phyloP scores from a whole-genome alignment of 2,113 vertebrate genomes.

The Ia io region DNA sequence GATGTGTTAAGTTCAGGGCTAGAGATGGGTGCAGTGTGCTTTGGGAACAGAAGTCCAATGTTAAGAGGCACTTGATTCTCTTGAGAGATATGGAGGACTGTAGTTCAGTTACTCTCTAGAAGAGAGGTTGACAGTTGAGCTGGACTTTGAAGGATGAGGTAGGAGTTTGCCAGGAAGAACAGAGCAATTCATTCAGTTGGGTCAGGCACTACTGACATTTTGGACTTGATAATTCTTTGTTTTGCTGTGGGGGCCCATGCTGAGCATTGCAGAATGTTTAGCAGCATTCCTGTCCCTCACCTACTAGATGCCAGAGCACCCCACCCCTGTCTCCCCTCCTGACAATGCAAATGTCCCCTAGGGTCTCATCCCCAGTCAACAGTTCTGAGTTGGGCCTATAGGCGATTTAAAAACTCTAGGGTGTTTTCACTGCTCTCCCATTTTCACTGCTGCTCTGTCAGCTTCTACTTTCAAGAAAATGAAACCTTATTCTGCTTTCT shows the following conservation, averaged over 20 bases:
- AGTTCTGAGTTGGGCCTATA: neutral
- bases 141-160: neutral
- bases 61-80: neutral
- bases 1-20: neutral
- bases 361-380: neutral
- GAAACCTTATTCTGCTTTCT: neutral
- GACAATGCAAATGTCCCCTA: neutral
- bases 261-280: neutral
- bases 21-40: neutral
- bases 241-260: neutral
- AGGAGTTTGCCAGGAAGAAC: neutral
- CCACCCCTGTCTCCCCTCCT: rapidly evolving
- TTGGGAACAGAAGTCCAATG: neutral
- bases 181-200: neutral
- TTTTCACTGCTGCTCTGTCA: neutral
- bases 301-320: neutral
- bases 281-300: neutral
- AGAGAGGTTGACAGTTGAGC: neutral
- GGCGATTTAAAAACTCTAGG: neutral
- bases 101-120: neutral
- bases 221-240: neutral
- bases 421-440: neutral
- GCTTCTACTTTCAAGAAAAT: neutral
- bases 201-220: neutral
- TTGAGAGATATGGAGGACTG: neutral